Base-by-base conservation (phyloP, 2,113 vertebrate species). In the Gasterosteus nipponicus region DNA sequence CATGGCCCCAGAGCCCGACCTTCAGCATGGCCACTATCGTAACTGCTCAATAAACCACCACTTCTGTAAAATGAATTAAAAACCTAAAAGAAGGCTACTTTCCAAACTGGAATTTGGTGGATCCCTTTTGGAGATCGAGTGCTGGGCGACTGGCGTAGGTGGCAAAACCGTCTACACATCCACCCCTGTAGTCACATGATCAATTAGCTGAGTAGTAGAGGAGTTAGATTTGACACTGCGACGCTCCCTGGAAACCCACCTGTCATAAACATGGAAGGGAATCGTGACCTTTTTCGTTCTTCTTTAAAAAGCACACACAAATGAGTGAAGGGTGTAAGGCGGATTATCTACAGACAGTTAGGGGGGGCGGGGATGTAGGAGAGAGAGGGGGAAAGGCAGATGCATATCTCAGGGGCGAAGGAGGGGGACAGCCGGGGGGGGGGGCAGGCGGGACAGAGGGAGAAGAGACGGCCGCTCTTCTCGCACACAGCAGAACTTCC, bases 401-500 rank as follows among this genome's bases (percentile, higher is more conserved):
- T 75, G 76, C 70, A 73, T 77, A 90, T 88, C 91, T 91, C 90
- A 85, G 85, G 72, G 33, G 69, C 5, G n/a, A 15, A 62, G 11
- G 51, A 19, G 69, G 1, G 33, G 35, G 3, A 33, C 33, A 33
- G 33, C 33, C 33, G 33, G 29, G 54, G 64, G 0, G 31, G 29
- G 39, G 60, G 11, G 78, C 80, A 79, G 84, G 82, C 71, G 51
- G 78, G 85, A 46, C 59, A 77, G 71, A 68, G 75, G 78, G 74
- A 51, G 78, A 72, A 73, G 77, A 70, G 75, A 51, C 3, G 54
- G 74, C 44, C 63, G 60, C 90, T 95, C 94, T 93, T 94, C 87
- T 92, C 89, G 92, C 92, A 85, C 35, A 92, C 92, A 91, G 93
- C 93, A 92, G 95, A 92, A 90, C 78, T 59, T 84, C 77, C 75